phyloP scores from a whole-genome alignment of 1,140 invertebrate genomes.

The Brachionus paranguensis region DNA sequence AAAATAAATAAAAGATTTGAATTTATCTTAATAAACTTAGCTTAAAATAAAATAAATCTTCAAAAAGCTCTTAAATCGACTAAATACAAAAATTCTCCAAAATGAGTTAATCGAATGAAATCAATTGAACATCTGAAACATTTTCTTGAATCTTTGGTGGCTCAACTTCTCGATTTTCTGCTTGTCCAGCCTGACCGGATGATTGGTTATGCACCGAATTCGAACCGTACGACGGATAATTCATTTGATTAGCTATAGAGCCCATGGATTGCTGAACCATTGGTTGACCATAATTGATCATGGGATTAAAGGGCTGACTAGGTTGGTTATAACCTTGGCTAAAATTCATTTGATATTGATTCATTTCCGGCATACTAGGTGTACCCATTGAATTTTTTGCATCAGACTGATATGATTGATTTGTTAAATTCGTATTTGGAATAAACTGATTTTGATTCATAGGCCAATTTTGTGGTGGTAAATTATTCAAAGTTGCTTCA shows the following conservation, averaged over 20 bases:
- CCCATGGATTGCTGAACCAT: not conserved
- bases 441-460: constrained; percentile 8
- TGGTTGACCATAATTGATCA: not conserved
- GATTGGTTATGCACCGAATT: not conserved
- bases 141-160: not conserved
- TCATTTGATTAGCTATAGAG: not conserved
- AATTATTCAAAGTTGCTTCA: not conserved
- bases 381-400: not conserved
- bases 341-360: not conserved
- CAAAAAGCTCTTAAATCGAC: not conserved
- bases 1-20: not conserved
- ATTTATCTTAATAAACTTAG: not conserved
- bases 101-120: not conserved
- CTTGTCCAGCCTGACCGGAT: not conserved
- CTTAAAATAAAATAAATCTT: constrained; percentile 3
- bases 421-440: not conserved
- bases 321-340: not conserved
- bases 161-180: not conserved
- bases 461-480: not conserved
- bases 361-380: not conserved
- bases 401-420: not conserved
- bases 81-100: not conserved
- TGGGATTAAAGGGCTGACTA: not conserved
- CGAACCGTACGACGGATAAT: not conserved
- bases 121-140: not conserved